Evolutionary conservation across 2,888 invertebrate species (phyloP), one percentile per base, ranked within the genome.

Genomic region (Monochamus alternatus): DNA sequence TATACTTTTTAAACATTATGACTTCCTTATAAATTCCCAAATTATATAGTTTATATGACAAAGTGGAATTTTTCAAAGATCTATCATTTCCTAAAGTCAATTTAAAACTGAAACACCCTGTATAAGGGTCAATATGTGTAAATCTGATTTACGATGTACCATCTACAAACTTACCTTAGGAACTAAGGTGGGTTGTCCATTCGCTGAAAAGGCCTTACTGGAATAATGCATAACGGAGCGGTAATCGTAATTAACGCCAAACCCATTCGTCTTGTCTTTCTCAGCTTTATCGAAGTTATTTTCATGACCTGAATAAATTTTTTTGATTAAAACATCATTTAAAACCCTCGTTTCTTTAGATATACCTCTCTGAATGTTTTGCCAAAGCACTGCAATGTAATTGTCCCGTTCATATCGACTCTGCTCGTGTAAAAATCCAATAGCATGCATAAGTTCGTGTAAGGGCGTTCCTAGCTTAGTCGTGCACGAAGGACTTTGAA

Each of bases 221-320:
- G 95, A 95, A 87, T 96, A 96, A 86, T 96, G 96, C 95, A 96
- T 95, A 0, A 96, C 95, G 81, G 95, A 95, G 82, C 93, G 92
- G 87, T 94, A 96, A 87, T 96, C 96, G 84, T 96, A 96, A 0
- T 91, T 89, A 0, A 95, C 92, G 0, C 94, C 94, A 85, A 91
- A 95, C n/a, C 91, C 93, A 67, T 92, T 89, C 0, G 93, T 91
- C 44, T 88, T 89, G 8, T 89, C 88, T 7, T 89, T 83, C 5
- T 91, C 89, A 0, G 93, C 91, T 87, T 94, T 95, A 79, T 92
- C 92, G 87, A 96, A 96, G 88, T 96, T 96, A 68, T 89, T 90
- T 84, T 91, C 91, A 3, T 93, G 90, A 10, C 93, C 94, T 90
- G 86, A 73, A 85, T 86, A 58, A 69, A 2, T 9, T 69, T 58